These are phyloP conservation scores for Protomyctophum bolini DNA, from an alignment of 2,113 vertebrate species.

Conservation along the genomic window DNA sequence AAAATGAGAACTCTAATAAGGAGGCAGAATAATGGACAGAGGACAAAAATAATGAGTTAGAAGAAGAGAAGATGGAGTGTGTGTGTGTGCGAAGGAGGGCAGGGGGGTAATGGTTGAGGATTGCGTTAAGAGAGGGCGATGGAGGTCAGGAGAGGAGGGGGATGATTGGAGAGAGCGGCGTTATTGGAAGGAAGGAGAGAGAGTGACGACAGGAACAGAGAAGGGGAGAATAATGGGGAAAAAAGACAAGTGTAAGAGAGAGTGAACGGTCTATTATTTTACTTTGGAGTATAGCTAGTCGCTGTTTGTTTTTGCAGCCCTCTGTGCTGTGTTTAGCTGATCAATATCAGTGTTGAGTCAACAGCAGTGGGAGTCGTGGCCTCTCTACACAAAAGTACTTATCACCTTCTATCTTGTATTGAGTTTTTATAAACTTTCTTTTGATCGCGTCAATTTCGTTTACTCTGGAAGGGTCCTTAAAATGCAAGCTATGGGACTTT, in stretches of 20 bases:
- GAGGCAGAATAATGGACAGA: too few species aligned
- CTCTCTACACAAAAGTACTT: constrained; percentile 3
- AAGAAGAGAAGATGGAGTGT: not conserved
- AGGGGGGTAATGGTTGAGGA: not conserved
- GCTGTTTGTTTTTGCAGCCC: constrained; percentile 48
- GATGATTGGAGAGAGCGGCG: not conserved
- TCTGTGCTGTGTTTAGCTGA: constrained; percentile 49
- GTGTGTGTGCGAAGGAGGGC: not conserved
- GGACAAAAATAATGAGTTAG: too few species aligned
- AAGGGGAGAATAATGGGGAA: not conserved
- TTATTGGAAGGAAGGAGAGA: not conserved
- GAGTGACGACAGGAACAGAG: not conserved
- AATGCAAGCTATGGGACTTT: too few species aligned
- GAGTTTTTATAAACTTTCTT: constrained; percentile 11
- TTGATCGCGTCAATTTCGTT: not conserved
- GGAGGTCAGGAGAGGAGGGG: constrained; percentile 6
- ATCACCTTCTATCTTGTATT: not conserved
- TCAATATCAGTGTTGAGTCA: constrained; percentile 47
- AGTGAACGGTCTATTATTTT: constrained; percentile 41
- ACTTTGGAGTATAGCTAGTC: constrained; percentile 27
- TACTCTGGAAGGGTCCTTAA: too few species aligned
- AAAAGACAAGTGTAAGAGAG: constrained; percentile 16
- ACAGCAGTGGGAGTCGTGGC: constrained; percentile 26
- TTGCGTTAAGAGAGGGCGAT: not conserved
- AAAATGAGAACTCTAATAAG: too few species aligned